phyloP scores from a whole-genome alignment of 2,113 vertebrate species.

The Odobenus rosmarus region DNA sequence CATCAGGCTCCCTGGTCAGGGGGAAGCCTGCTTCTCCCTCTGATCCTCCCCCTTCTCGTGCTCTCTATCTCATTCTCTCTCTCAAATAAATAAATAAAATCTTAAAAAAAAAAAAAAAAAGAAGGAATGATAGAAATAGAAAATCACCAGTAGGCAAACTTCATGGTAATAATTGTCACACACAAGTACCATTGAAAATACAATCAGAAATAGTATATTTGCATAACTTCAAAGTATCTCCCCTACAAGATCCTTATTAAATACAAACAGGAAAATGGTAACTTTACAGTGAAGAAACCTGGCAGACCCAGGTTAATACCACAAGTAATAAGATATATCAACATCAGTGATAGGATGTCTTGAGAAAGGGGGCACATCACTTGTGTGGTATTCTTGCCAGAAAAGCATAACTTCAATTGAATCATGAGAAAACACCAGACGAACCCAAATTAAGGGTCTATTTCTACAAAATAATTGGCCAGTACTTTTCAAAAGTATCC shows the following conservation, averaged over 20 bases:
- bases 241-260: neutral
- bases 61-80: too few species aligned
- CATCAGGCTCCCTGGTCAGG: too few species aligned
- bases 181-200: neutral
- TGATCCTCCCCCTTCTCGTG: too few species aligned
- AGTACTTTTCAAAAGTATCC: neutral
- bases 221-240: neutral
- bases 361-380: too few species aligned
- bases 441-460: neutral
- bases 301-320: neutral
- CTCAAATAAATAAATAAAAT: too few species aligned
- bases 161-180: neutral
- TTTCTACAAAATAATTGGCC: neutral
- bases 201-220: neutral
- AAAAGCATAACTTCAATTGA: neutral
- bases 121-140: conserved; percentile 12
- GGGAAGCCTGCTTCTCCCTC: too few species aligned
- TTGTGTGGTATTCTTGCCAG: neutral
- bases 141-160: conserved; percentile 17
- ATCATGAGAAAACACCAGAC: neutral
- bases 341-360: neutral
- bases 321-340: neutral
- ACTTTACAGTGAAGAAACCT: neutral
- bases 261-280: neutral
- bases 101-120: too few species aligned